Evolutionary conservation across 2,888 invertebrate genomes (phyloP).

Genomic region (Eledone cirrhosa): DNA sequence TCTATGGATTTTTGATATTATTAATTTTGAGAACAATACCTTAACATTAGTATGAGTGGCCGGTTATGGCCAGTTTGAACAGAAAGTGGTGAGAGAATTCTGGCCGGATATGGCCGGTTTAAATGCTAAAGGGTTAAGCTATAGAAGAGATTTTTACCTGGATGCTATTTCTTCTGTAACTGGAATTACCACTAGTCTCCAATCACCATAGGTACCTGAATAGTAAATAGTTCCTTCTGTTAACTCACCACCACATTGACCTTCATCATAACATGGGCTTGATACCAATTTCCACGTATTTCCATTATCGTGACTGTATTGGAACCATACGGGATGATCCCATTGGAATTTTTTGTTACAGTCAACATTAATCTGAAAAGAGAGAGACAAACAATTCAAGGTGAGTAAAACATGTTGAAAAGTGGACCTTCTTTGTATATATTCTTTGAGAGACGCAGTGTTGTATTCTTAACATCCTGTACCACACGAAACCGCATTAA

Average conservation of each 20-base stretch:
- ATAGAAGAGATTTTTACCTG: slow-evolving; percentile 5
- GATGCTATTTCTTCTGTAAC: slow-evolving; percentile 56
- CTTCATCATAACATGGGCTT: slow-evolving; percentile 62
- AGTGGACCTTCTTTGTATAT: too few relatives aligned
- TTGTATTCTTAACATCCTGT: too few relatives aligned
- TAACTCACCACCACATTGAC: slow-evolving; percentile 56
- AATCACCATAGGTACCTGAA: slow-evolving; percentile 64
- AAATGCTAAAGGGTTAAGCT: too few relatives aligned
- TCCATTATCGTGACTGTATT: slow-evolving; percentile 65
- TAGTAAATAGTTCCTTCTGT: slow-evolving; percentile 63
- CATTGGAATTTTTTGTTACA: slow-evolving; percentile 63
- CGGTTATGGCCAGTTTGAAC: too few relatives aligned
- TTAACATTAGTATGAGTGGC: too few relatives aligned
- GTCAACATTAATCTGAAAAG: slow-evolving; percentile 64
- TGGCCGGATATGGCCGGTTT: too few relatives aligned
- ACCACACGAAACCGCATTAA: too few relatives aligned
- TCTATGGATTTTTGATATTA: too few relatives aligned
- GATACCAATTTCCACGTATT: slow-evolving; percentile 62
- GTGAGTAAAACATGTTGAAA: too few relatives aligned
- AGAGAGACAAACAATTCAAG: not conserved
- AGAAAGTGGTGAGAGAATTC: too few relatives aligned
- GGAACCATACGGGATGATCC: slow-evolving; percentile 63
- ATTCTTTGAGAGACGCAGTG: too few relatives aligned
- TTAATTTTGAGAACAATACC: too few relatives aligned
- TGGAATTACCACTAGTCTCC: slow-evolving; percentile 63